Percentiles rank a stretch among this genome's conserved stretches.
Conservation (phyloP, 1,140 invertebrate genomes). For the Apis mellifera region DNA sequence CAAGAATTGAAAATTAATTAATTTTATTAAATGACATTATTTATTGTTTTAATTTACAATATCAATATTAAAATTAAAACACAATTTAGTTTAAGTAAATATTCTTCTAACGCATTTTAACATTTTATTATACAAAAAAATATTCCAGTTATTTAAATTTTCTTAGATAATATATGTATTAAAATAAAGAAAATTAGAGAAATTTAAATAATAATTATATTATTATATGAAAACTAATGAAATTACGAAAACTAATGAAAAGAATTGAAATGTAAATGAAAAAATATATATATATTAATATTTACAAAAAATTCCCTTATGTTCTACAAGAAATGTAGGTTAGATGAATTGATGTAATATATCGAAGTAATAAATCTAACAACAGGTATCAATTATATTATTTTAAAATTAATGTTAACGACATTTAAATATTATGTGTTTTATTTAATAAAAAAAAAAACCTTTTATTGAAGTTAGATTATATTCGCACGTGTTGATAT, state of each 20-base stretch:
- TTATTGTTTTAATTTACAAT: not conserved
- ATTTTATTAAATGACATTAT: not conserved
- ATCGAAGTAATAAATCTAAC: not conserved
- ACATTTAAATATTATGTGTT: not conserved
- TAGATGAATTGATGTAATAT: constrained; percentile 10
- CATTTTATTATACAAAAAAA: not conserved
- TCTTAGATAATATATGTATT: not conserved
- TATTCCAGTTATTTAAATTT: not conserved
- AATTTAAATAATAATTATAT: not conserved
- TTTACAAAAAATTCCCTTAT: not conserved
- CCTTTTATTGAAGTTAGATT: constrained; percentile 8
- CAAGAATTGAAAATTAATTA: not conserved
- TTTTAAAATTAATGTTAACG: not conserved
- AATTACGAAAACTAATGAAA: not conserved
- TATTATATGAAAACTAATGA: not conserved
- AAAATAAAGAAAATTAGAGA: not conserved
- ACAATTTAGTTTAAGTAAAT: not conserved
- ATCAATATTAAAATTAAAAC: not conserved
- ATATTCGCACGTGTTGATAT: constrained; percentile 49
- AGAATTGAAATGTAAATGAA: not conserved
- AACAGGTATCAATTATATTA: not conserved
- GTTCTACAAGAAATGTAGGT: constrained; percentile 24
- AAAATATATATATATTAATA: not conserved
- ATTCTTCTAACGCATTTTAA: not conserved
- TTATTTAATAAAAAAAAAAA: constrained; percentile 7